phyloP scores from a whole-genome alignment of 2,113 vertebrate species.

The Corythornis madagascariensis region DNA sequence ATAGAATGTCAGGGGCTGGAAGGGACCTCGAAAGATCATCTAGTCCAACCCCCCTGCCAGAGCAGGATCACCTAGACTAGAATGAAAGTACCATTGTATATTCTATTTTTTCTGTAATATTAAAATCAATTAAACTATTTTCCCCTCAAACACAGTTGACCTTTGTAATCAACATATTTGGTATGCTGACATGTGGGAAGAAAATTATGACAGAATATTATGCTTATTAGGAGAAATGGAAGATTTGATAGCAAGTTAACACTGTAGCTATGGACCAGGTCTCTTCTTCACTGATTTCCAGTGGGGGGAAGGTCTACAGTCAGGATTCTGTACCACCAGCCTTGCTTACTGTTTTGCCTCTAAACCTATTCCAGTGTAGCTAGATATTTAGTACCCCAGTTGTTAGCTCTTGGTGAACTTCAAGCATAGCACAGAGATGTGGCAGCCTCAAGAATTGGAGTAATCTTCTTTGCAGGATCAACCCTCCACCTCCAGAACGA shows the following conservation, averaged over 20 bases:
- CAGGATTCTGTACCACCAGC: not conserved
- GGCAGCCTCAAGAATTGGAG: not conserved
- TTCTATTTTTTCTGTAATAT: constrained; percentile 62
- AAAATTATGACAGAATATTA: not conserved
- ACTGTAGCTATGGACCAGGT: not conserved
- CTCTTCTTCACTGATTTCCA: not conserved
- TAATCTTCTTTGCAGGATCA: not conserved
- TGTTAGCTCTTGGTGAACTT: not conserved
- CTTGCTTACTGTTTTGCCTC: not conserved
- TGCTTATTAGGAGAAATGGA: not conserved
- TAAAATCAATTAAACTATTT: constrained; percentile 69
- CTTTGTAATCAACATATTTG: constrained; percentile 51
- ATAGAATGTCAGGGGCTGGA: too few relatives aligned
- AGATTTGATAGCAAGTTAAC: not conserved
- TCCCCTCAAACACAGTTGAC: not conserved
- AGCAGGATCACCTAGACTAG: too few relatives aligned
- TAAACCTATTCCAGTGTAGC: not conserved
- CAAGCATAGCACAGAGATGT: not conserved
- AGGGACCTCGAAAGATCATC: too few relatives aligned
- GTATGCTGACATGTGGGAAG: constrained; percentile 68
- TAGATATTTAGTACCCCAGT: not conserved
- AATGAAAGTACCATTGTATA: constrained; percentile 49
- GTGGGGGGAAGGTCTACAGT: not conserved
- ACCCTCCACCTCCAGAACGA: not conserved
- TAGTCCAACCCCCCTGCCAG: too few relatives aligned